Evolutionary conservation across 2,797 vertebrate genomes (phyloP).

Genomic region (Enteromius treurensis): DNA sequence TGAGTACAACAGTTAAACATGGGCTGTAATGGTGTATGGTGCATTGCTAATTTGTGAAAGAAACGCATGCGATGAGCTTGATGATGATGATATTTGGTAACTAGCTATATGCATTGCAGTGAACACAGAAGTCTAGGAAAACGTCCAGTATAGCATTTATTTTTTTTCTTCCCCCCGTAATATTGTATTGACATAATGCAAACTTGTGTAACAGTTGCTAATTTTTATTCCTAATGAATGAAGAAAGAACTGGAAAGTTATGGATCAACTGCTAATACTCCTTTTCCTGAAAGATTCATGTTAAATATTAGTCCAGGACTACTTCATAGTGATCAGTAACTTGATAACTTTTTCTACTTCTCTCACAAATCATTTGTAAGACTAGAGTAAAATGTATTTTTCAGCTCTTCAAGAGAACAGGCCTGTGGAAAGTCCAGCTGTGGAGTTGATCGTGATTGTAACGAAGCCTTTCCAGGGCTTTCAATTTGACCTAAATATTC

Average conservation of each 20-base stretch:
- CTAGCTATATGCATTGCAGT: conserved; percentile 38
- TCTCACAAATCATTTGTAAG: not conserved
- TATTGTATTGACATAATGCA: not conserved
- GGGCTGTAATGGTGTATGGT: conserved; percentile 40
- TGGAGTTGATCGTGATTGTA: conserved; percentile 16
- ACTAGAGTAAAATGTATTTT: not conserved
- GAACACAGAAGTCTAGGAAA: conserved; percentile 55
- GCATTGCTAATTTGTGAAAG: conserved; percentile 55
- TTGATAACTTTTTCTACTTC: conserved; percentile 3
- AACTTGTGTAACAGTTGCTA: not conserved
- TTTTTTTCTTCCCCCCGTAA: not conserved
- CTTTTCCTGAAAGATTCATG: not conserved
- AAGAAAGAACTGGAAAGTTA: not conserved
- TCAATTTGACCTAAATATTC: conserved; percentile 26
- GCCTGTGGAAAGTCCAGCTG: conserved; percentile 11
- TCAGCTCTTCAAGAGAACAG: not conserved
- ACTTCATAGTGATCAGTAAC: conserved; percentile 6
- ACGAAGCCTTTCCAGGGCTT: conserved; percentile 1
- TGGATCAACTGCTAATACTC: not conserved
- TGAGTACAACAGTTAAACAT: conserved; percentile 30
- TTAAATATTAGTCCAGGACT: conserved; percentile 1
- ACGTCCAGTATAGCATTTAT: conserved; percentile 45
- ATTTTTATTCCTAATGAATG: not conserved
- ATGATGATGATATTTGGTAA: conserved; percentile 13
- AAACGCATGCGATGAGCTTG: conserved; percentile 52